phyloP scores from a whole-genome alignment of 2,888 invertebrate species.

The Patella caerulea region DNA sequence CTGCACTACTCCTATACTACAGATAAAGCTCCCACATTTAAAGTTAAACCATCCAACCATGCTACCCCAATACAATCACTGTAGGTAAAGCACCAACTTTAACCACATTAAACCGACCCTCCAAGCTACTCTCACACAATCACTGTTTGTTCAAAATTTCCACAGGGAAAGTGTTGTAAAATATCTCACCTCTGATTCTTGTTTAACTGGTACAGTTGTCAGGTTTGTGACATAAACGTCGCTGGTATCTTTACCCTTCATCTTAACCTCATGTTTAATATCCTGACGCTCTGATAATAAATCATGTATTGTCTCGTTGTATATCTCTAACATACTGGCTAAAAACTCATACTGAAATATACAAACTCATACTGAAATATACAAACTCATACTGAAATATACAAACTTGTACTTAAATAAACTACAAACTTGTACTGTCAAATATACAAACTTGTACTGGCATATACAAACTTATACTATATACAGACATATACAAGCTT shows the following conservation, averaged over 20 bases:
- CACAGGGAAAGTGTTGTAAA: background rate
- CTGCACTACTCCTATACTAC: background rate
- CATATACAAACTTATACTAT: too few relatives aligned
- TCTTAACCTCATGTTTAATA: conserved; percentile 82
- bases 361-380: too few relatives aligned
- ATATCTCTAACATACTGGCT: conserved; percentile 87
- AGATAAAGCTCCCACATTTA: background rate
- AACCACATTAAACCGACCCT: background rate
- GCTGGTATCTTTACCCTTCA: conserved; percentile 78
- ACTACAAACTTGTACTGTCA: too few relatives aligned
- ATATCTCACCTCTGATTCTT: conserved; percentile 56
- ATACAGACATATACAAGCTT: too few relatives aligned
- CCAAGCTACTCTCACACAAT: too few relatives aligned
- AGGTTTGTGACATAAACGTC: conserved; percentile 84
- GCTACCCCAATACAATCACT: background rate
- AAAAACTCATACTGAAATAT: conserved; percentile 77
- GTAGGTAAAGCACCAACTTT: background rate
- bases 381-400: too few relatives aligned
- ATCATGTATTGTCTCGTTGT: conserved; percentile 87
- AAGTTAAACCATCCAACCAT: background rate
- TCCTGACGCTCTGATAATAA: conserved; percentile 77
- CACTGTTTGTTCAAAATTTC: background rate
- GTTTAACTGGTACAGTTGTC: conserved; percentile 55
- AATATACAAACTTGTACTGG: too few relatives aligned
- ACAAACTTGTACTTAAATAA: too few relatives aligned